These are phyloP conservation scores for Helostoma temminkii DNA, from an alignment of 2,797 vertebrate species.

Conservation along the genomic window DNA sequence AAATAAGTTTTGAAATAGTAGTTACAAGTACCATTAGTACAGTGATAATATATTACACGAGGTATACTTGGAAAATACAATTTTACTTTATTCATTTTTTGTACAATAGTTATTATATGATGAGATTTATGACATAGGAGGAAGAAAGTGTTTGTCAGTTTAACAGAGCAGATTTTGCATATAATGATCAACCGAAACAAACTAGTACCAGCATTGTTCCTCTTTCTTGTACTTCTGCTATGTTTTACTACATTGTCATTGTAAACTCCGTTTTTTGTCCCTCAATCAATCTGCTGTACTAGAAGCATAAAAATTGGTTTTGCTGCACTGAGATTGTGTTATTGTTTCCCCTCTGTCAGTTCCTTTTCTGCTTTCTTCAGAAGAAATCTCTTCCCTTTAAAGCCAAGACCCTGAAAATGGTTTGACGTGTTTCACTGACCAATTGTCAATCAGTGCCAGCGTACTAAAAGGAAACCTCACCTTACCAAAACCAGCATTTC, in stretches of 20 bases:
- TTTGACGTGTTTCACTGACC: conserved; percentile 16
- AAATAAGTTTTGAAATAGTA: too few species aligned
- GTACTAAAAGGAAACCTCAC: conserved; percentile 40
- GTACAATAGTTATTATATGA: neutral
- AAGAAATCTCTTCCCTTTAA: conserved; percentile 16
- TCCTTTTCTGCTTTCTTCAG: neutral
- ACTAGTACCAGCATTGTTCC: conserved; percentile 30
- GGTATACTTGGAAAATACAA: too few species aligned
- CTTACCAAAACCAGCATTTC: conserved; percentile 68
- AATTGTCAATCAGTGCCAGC: conserved; percentile 37
- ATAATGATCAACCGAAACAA: neutral
- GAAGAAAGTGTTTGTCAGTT: conserved; percentile 16
- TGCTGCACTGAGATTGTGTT: neutral
- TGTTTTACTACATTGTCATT: conserved; percentile 29
- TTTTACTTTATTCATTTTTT: too few species aligned
- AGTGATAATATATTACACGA: too few species aligned
- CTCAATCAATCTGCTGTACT: neutral
- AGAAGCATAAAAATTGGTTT: neutral
- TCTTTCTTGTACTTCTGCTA: conserved; percentile 50
- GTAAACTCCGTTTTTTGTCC: conserved; percentile 9
- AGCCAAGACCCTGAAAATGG: conserved; percentile 8
- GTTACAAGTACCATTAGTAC: too few species aligned
- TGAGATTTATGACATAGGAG: conserved; percentile 8
- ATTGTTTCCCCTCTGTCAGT: neutral
- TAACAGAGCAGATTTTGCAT: conserved; percentile 21